These are phyloP conservation scores for Epinephelus moara DNA, from an alignment of 2,113 vertebrate species.

Conservation along the genomic window DNA sequence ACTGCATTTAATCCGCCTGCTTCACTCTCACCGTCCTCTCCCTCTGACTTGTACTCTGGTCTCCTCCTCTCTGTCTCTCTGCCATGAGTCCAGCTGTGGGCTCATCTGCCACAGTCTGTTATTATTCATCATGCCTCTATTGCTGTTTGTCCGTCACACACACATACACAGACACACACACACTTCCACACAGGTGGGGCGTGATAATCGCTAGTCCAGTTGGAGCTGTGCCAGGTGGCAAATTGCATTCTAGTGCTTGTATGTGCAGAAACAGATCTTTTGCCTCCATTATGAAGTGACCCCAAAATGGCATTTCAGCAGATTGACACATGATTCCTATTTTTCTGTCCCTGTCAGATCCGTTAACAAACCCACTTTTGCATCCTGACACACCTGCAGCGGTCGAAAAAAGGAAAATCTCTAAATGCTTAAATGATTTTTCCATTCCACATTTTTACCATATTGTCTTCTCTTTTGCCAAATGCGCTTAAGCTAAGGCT, in stretches of 20 bases:
- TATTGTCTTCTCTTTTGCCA: conserved; percentile 43
- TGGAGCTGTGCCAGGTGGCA: conserved; percentile 61
- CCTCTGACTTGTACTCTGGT: conserved; percentile 15
- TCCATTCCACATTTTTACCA: conserved; percentile 42
- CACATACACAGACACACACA: conserved; percentile 9
- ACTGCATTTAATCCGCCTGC: conserved; percentile 35
- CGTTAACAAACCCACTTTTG: not conserved
- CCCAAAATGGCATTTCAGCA: conserved; percentile 11
- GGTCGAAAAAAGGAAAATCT: conserved; percentile 5
- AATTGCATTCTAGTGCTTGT: conserved; percentile 13
- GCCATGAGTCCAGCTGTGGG: conserved; percentile 67
- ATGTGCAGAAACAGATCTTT: conserved; percentile 2
- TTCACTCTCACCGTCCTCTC: conserved; percentile 41
- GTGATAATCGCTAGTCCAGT: conserved; percentile 48
- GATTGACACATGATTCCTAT: not conserved
- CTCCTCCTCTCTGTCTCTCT: conserved; percentile 21
- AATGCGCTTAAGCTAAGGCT: conserved; percentile 52
- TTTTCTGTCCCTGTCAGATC: not conserved
- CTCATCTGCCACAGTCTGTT: conserved; percentile 62
- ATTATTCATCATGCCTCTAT: conserved; percentile 55
- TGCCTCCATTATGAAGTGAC: conserved; percentile 13
- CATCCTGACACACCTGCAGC: conserved; percentile 33
- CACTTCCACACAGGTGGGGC: conserved; percentile 45
- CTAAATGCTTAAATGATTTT: conserved; percentile 7
- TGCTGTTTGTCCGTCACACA: conserved; percentile 2